These are phyloP conservation scores for Chymomyza costata DNA, from an alignment of 1,140 invertebrate genomes.

Conservation along the genomic window DNA sequence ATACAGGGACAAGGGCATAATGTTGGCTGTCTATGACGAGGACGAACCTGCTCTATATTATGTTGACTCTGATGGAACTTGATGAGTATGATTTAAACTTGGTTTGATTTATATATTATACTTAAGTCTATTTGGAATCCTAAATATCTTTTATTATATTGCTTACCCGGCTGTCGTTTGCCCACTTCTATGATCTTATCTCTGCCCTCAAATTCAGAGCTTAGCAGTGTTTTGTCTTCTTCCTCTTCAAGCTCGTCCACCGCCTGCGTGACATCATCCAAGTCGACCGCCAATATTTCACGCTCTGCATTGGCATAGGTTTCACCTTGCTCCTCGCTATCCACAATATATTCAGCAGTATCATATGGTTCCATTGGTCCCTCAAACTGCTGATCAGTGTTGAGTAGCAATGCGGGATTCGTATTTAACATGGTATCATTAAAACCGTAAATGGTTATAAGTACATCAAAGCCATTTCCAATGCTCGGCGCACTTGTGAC, in stretches of 20 bases:
- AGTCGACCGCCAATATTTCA: conserved; percentile 11
- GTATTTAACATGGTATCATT: conserved; percentile 33
- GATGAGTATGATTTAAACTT: no score
- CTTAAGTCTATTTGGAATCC: no score
- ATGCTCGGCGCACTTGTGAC: neutral
- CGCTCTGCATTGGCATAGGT: conserved; percentile 4
- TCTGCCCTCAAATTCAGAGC: conserved; percentile 8
- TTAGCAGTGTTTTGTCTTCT: neutral
- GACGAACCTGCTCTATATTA: no score
- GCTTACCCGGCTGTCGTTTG: conserved; percentile 47
- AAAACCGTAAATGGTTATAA: conserved; percentile 54
- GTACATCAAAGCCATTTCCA: conserved; percentile 54
- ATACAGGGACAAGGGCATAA: no score
- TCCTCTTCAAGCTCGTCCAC: conserved; percentile 4
- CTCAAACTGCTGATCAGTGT: conserved; percentile 46
- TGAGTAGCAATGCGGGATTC: conserved; percentile 41
- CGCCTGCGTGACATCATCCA: conserved; percentile 1
- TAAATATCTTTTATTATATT: no score
- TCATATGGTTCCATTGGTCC: conserved; percentile 31
- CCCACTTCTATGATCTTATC: conserved; percentile 61
- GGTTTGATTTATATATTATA: no score
- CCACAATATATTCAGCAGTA: neutral
- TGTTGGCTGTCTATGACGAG: no score
- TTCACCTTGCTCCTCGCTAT: neutral
- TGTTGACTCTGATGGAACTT: no score